Conservation (phyloP, 2,888 invertebrate genomes). For the Morpho achilles region DNA sequence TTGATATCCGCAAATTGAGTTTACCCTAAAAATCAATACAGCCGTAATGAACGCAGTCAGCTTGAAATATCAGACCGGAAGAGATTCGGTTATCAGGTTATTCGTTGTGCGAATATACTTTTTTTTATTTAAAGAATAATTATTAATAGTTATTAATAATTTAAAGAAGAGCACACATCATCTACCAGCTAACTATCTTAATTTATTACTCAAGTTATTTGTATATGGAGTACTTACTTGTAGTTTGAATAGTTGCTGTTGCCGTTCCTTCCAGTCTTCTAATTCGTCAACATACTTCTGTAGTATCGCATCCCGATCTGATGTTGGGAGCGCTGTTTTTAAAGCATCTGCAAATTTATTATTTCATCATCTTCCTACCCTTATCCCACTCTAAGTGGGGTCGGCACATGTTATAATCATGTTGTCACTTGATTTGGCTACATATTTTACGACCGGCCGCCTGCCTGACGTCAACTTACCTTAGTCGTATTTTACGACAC, state of each 20-base stretch:
- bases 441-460: too few relatives aligned
- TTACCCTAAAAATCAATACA: conserved; percentile 8
- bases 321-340: conserved; percentile 32
- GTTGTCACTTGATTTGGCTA: too few relatives aligned
- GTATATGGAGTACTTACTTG: conserved; percentile 71
- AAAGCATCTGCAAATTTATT: background rate
- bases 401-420: too few relatives aligned
- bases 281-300: conserved; percentile 82
- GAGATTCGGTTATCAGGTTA: conserved; percentile 6
- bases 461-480: too few relatives aligned
- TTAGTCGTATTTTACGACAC: too few relatives aligned
- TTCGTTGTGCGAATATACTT: background rate
- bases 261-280: conserved; percentile 85
- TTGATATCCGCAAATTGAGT: conserved; percentile 3
- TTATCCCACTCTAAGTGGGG: too few relatives aligned
- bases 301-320: conserved; percentile 55
- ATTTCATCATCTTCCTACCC: too few relatives aligned
- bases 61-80: conserved; percentile 11
- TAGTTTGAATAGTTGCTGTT: conserved; percentile 80
- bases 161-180: too few relatives aligned
- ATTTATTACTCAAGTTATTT: too few relatives aligned
- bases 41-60: conserved; percentile 3
- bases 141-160: too few relatives aligned
- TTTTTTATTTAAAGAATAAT: background rate
- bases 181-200: too few relatives aligned